Evolutionary conservation across 2,797 vertebrate species (phyloP), one percentile per base, ranked within the genome.

Genomic region (Argentina silus): DNA sequence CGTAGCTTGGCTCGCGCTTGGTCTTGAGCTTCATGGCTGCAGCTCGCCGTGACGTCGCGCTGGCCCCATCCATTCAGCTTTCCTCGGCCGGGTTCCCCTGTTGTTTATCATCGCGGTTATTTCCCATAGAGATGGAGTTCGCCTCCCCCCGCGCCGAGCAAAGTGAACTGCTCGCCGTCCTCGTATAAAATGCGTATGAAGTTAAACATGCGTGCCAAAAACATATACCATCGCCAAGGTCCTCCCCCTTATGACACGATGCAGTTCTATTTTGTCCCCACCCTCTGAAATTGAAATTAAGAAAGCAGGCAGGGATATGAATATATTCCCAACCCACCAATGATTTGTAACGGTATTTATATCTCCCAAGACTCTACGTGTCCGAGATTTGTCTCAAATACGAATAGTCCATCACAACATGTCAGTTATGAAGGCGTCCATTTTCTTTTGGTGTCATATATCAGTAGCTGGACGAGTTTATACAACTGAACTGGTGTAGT

Each of bases 51-150:
- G 96, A 97, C 95, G 95, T 95, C 85, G 91, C 88, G 81, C 76
- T 78, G 82, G 89, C 86, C 86, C 92, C 92, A 86, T 94, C 95
- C 95, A 95, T 93, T 96, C 95, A 96, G 94, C 87, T 89, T 88
- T 91, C 86, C 87, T 87, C 87, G 80, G 86, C 88, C 81, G 91
- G 90, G 85, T 80, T 81, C 88, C 92, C 86, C 86, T 72, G 85
- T 90, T 90, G 87, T 90, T 91, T 84, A 84, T 83, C 81, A 60
- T 79, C 81, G 81, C 86, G 80, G 85, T 91, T 90, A 92, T 85
- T 86, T 91, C 90, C 90, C 83, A 78, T 85, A 81, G 86, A 91
- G 85, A 86, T 86, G 91, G 86, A 83, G 84, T 86, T 86, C 81
- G 82, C 72, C 78, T 76, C 78, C 82, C 79, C 71, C 78, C 84